Evolutionary conservation across 2,888 invertebrate species (phyloP).

Genomic region (Pseudanteris insignis): DNA sequence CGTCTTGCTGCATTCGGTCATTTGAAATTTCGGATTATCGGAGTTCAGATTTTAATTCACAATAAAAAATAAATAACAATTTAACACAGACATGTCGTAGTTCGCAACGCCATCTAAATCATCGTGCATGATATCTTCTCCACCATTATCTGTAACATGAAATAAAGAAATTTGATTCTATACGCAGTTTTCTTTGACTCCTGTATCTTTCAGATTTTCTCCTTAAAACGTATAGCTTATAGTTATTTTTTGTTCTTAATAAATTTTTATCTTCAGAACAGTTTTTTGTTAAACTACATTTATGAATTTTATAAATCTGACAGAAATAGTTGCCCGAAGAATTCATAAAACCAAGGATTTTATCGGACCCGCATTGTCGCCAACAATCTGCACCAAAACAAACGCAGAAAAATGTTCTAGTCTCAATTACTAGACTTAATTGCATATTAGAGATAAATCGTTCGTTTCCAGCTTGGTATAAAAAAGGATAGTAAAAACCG

Average conservation of each 20-base stretch:
- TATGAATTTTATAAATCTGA: constrained; percentile 25
- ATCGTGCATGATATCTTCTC: constrained; percentile 24
- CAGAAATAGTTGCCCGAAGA: constrained; percentile 26
- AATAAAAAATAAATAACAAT: constrained; percentile 10
- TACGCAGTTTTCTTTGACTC: constrained; percentile 13
- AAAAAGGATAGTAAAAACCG: no score
- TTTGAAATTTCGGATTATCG: constrained; percentile 3
- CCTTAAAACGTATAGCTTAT: constrained; percentile 4
- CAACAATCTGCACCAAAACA: no score
- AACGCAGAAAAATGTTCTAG: no score
- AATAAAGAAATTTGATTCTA: constrained; percentile 18
- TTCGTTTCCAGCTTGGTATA: no score
- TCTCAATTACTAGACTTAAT: no score
- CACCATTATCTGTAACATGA: constrained; percentile 14
- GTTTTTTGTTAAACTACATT: neutral
- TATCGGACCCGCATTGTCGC: constrained; percentile 24
- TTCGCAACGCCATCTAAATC: constrained; percentile 16
- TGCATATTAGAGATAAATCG: no score
- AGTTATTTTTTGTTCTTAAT: constrained; percentile 16
- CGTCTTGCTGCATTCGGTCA: neutral
- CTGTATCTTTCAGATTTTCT: constrained; percentile 5
- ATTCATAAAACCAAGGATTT: constrained; percentile 33
- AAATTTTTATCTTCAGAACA: constrained; percentile 7
- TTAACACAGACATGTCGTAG: constrained; percentile 10
- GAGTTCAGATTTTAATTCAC: no score